Percentiles rank a stretch among this genome's conserved stretches.
Conservation (phyloP, 2,888 invertebrate genomes). For the Ferdinandea cuprea region DNA sequence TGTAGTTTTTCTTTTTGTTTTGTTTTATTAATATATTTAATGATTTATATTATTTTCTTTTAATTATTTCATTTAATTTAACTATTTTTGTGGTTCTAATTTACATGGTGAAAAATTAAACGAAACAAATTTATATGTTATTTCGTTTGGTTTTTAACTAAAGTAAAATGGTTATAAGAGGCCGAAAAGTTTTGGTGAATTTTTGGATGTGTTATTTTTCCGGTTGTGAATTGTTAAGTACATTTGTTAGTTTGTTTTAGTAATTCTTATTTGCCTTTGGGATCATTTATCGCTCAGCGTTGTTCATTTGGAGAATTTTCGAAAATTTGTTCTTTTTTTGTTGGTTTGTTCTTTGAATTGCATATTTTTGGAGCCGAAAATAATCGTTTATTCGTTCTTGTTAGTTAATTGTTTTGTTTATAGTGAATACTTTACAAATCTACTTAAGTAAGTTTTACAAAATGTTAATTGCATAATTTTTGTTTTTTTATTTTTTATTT, state of each 20-base stretch:
- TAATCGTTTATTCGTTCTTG: conserved; percentile 47
- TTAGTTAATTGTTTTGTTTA: conserved; percentile 34
- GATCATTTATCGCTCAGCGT: conserved; percentile 54
- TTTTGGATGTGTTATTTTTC: conserved; percentile 49
- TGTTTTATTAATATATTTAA: conserved; percentile 38
- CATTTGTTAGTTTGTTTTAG: conserved; percentile 38
- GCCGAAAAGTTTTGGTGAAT: conserved; percentile 68
- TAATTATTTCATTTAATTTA: conserved; percentile 68
- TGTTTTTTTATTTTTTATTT: conserved; percentile 77
- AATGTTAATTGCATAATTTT: conserved; percentile 75
- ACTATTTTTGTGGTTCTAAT: conserved; percentile 68
- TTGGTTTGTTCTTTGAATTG: conserved; percentile 67
- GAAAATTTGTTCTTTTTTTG: conserved; percentile 39
- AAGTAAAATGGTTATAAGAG: conserved; percentile 65
- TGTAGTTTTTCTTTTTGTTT: conserved; percentile 19
- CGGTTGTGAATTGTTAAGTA: conserved; percentile 45
- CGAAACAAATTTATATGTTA: conserved; percentile 10
- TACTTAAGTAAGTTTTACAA: conserved; percentile 71
- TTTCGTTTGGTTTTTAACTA: conserved; percentile 15
- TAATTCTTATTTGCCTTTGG: conserved; percentile 39
- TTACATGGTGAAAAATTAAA: conserved; percentile 64
- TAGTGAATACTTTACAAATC: conserved; percentile 72
- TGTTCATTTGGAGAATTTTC: conserved; percentile 63
- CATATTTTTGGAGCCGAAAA: conserved; percentile 74
- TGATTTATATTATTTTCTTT: conserved; percentile 45